Conservation (phyloP, 2,113 vertebrate genomes). For the Protomyctophum bolini region DNA sequence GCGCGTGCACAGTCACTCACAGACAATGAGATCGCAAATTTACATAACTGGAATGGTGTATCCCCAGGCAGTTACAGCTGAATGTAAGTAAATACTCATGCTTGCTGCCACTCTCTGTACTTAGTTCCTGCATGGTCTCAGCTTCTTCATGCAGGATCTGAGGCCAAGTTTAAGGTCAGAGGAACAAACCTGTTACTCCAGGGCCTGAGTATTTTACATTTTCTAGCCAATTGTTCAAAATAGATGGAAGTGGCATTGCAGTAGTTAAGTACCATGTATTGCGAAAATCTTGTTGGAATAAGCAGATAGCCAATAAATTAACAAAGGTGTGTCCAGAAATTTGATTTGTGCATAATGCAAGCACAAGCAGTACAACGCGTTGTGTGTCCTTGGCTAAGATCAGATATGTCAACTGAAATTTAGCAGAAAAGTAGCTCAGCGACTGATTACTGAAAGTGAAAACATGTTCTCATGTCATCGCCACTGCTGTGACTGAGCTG, state of each 20-base stretch:
- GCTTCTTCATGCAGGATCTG: conserved; percentile 36
- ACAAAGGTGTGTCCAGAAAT: neutral
- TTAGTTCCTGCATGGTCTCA: conserved; percentile 58
- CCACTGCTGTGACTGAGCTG: conserved; percentile 22
- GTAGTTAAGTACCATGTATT: neutral
- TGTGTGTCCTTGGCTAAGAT: neutral
- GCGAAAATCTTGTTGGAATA: too few species aligned
- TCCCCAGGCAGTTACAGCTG: too few species aligned
- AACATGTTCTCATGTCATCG: conserved; percentile 17
- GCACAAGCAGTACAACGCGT: neutral
- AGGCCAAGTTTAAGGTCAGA: conserved; percentile 53
- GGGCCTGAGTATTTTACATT: conserved; percentile 21
- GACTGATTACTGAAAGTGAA: conserved; percentile 23
- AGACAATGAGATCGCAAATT: too few species aligned
- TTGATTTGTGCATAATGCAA: conserved; percentile 15
- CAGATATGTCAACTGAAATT: conserved; percentile 3
- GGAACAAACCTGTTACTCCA: conserved; percentile 20
- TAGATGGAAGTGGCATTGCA: conserved; percentile 3
- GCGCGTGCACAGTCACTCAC: too few species aligned
- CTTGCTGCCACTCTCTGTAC: conserved; percentile 37
- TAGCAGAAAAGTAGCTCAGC: neutral
- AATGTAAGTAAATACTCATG: conserved; percentile 32
- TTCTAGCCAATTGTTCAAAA: conserved; percentile 13
- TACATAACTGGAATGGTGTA: too few species aligned
- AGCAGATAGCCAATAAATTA: too few species aligned